These are phyloP conservation scores for Corythornis vintsioides DNA, from an alignment of 2,113 vertebrate species.

Conservation along the genomic window DNA sequence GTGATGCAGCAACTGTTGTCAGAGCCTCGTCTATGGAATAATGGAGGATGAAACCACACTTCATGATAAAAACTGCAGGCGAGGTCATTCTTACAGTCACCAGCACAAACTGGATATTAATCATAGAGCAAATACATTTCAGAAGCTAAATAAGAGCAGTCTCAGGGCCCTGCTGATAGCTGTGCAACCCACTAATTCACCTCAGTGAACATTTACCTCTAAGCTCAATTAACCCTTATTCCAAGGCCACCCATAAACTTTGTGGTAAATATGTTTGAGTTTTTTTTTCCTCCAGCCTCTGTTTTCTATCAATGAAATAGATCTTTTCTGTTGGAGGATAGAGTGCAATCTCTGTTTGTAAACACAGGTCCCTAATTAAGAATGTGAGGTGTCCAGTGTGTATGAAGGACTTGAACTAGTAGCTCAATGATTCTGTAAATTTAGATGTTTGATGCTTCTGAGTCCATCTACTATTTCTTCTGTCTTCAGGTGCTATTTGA, in stretches of 20 bases:
- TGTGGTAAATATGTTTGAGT: slow-evolving; percentile 61
- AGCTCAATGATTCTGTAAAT: slow-evolving; percentile 39
- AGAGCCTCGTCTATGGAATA: slow-evolving; percentile 57
- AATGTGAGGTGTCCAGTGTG: neutral
- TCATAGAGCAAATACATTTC: slow-evolving; percentile 69
- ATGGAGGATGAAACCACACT: slow-evolving; percentile 45
- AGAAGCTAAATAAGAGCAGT: slow-evolving; percentile 70
- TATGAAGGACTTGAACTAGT: neutral
- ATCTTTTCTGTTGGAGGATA: slow-evolving; percentile 64
- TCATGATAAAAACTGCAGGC: slow-evolving; percentile 59
- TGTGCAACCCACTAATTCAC: slow-evolving; percentile 75
- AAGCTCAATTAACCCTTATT: slow-evolving; percentile 81
- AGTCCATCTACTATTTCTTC: slow-evolving; percentile 31
- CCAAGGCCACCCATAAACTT: slow-evolving; percentile 78
- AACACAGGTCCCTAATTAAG: slow-evolving; percentile 64
- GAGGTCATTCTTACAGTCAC: slow-evolving; percentile 55
- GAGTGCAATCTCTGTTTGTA: slow-evolving; percentile 59
- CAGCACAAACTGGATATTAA: slow-evolving; percentile 72
- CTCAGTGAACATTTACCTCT: slow-evolving; percentile 74
- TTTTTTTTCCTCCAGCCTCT: slow-evolving; percentile 40
- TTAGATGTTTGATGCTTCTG: slow-evolving; percentile 5
- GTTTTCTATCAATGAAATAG: slow-evolving; percentile 71
- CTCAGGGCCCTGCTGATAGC: slow-evolving; percentile 70
- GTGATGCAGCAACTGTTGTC: neutral
- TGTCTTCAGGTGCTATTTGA: slow-evolving; percentile 7